Percentiles rank a stretch among this genome's conserved stretches.
phyloP scores from a whole-genome alignment of 2,888 invertebrate genomes.

The Ptycholaimellus sp. region DNA sequence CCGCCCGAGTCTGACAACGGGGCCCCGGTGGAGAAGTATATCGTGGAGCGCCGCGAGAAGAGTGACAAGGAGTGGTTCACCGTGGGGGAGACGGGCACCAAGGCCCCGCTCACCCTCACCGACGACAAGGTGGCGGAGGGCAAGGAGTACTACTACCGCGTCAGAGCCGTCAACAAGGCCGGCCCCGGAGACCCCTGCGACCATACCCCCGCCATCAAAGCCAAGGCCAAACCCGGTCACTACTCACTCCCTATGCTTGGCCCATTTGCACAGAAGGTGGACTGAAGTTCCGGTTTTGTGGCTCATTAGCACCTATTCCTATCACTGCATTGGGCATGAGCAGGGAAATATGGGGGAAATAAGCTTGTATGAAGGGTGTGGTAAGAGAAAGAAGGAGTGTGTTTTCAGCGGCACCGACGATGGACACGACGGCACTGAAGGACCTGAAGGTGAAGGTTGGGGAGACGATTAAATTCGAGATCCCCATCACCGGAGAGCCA shows the following conservation, averaged over 20 bases:
- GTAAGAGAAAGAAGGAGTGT: too few relatives aligned
- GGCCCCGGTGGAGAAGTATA: slow-evolving; percentile 20
- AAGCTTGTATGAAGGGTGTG: too few relatives aligned
- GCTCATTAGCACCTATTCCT: too few relatives aligned
- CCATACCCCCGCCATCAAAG: slow-evolving; percentile 45
- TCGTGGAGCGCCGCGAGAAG: slow-evolving; percentile 26
- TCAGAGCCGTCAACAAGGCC: slow-evolving; percentile 61
- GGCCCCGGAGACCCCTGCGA: slow-evolving; percentile 62
- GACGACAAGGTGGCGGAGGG: slow-evolving; percentile 26
- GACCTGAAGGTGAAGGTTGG: slow-evolving; percentile 88
- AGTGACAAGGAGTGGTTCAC: slow-evolving; percentile 24
- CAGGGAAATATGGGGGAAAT: too few relatives aligned
- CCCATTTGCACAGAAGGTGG: too few relatives aligned
- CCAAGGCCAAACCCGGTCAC: slow-evolving; percentile 19
- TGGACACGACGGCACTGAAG: slow-evolving; percentile 62
- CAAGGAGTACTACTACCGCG: slow-evolving; percentile 25
- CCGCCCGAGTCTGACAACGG: slow-evolving; percentile 18
- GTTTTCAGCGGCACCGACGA: slow-evolving; percentile 34
- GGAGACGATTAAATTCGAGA: slow-evolving; percentile 71
- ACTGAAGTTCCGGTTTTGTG: too few relatives aligned
- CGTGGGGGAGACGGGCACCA: slow-evolving; percentile 14
- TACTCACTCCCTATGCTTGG: slow-evolving; percentile 1
- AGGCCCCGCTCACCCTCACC: slow-evolving; percentile 12
- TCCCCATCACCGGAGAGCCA: slow-evolving; percentile 86
- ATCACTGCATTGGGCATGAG: too few relatives aligned